These are phyloP conservation scores for Gymnoscopelus braueri DNA, from an alignment of 2,797 vertebrate genomes.

Conservation along the genomic window DNA sequence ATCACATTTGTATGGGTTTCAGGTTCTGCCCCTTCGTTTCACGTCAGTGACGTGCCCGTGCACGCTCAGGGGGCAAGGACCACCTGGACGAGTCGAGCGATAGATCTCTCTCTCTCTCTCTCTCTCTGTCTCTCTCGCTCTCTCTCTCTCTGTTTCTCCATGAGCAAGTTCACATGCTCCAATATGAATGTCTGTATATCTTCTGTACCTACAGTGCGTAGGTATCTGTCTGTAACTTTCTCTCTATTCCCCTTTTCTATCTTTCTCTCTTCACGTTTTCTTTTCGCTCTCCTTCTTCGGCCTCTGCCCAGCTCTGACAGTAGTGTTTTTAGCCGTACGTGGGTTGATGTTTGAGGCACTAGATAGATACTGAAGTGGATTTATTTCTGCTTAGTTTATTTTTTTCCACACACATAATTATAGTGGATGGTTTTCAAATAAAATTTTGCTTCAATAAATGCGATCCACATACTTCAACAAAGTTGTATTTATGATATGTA, in stretches of 20 bases:
- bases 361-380: too few species aligned
- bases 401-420: too few species aligned
- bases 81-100: conserved; percentile 69
- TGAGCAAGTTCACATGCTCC: too few species aligned
- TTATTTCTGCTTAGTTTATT: too few species aligned
- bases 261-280: background rate
- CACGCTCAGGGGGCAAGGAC: conserved; percentile 67
- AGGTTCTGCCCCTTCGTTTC: conserved; percentile 70
- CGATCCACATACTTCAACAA: too few species aligned
- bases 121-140: conserved; percentile 16
- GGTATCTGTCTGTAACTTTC: background rate
- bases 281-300: background rate
- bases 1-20: conserved; percentile 85
- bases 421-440: too few species aligned
- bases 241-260: background rate
- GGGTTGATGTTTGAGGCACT: too few species aligned
- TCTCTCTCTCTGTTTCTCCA: conserved; percentile 36
- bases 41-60: conserved; percentile 60
- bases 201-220: background rate
- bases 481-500: too few species aligned
- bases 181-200: background rate
- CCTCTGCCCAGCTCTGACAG: background rate
- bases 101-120: conserved; percentile 38
- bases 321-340: too few species aligned
- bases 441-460: too few species aligned